Conservation (phyloP, 2,888 invertebrate species). For the Apamea monoglypha region DNA sequence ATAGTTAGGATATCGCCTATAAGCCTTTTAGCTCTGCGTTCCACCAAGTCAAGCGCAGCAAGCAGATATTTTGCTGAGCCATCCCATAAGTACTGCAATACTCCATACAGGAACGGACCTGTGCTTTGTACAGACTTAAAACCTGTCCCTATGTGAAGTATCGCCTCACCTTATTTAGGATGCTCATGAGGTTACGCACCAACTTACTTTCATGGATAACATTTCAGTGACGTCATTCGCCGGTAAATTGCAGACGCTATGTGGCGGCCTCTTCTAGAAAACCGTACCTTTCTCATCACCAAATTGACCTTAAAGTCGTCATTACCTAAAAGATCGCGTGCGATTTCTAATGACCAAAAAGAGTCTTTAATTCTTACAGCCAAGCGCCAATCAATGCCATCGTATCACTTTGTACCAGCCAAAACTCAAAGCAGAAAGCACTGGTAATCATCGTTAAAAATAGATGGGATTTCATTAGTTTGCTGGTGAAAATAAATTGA, state of each 20-base stretch:
- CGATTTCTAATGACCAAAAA: constrained; percentile 26
- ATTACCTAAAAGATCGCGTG: constrained; percentile 48
- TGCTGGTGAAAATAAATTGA: not conserved
- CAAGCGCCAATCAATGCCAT: constrained; percentile 19
- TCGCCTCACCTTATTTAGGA: no score
- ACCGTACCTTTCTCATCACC: not conserved
- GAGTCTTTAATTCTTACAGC: constrained; percentile 34
- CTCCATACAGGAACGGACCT: no score
- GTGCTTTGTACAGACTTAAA: no score
- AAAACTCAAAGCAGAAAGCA: constrained; percentile 4
- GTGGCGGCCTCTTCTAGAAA: not conserved
- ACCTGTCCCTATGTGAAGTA: no score
- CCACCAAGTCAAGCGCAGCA: no score
- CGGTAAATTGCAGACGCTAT: not conserved
- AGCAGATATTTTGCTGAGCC: no score
- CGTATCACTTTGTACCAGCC: constrained; percentile 50
- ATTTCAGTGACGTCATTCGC: not conserved
- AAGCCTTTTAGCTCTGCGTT: no score
- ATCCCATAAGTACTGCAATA: no score
- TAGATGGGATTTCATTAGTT: constrained; percentile 15
- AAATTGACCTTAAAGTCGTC: not conserved
- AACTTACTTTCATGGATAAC: not conserved
- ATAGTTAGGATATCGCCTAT: no score
- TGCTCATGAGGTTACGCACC: not conserved
- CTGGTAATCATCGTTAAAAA: constrained; percentile 20